Conservation (phyloP, 1,140 invertebrate genomes). For the Drosophila nannoptera region DNA sequence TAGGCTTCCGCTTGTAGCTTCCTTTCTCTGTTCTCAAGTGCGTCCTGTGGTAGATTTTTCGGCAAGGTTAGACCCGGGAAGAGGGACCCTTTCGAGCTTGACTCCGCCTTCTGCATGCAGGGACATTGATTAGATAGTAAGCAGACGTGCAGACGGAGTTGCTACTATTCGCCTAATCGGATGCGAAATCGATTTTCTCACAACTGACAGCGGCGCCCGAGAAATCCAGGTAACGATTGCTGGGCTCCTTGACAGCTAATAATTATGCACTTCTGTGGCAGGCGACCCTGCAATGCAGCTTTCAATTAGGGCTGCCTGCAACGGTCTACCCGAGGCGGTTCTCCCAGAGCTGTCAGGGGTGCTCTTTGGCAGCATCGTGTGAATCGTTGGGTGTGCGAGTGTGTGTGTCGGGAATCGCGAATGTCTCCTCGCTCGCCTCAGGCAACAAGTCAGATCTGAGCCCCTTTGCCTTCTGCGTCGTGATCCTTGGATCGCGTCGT, state of each 20-base stretch:
- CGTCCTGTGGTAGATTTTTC: conserved; percentile 2
- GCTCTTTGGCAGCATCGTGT: conserved; percentile 50
- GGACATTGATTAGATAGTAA: too few species aligned
- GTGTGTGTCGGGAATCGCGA: too few species aligned
- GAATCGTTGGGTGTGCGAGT: conserved; percentile 55
- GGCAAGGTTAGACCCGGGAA: too few species aligned
- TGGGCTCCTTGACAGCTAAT: conserved; percentile 68
- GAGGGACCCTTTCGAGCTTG: too few species aligned
- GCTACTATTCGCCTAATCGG: conserved; percentile 1
- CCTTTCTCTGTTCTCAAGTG: conserved; percentile 21
- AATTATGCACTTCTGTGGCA: conserved; percentile 55
- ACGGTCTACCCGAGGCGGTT: conserved; percentile 15
- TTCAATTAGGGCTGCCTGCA: conserved; percentile 52
- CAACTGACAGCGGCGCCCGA: conserved; percentile 36
- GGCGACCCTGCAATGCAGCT: conserved; percentile 1
- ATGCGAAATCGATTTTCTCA: conserved; percentile 45
- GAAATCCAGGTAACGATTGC: conserved; percentile 32
- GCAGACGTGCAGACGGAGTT: not conserved
- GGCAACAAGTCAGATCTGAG: not conserved
- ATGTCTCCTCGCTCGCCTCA: conserved; percentile 13
- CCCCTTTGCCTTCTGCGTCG: too few species aligned
- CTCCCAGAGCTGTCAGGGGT: conserved; percentile 47
- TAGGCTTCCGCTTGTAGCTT: conserved; percentile 33
- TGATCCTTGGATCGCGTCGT: too few species aligned
- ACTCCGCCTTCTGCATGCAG: too few species aligned